A percentile compares a stretch with the other conserved stretches of the same genome.
Conservation (phyloP, 2,113 vertebrate genomes). For the cattle (Bos taurus) region ARS-UCD2.0 NC_037332.1:114424501-114425000, state of each 20-base stretch:
- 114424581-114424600: not conserved
- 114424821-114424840: not conserved
- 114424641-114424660: accelerated
- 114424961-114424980: not conserved
- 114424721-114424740: constrained; percentile 61
- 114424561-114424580: accelerated
- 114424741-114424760: constrained; percentile 39
- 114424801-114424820: not conserved
- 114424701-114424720: not conserved
- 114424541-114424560: accelerated
- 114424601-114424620: too few relatives aligned
- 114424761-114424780: not conserved
- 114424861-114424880: not conserved
- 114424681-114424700: not conserved
- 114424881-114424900: not conserved
- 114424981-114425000: not conserved
- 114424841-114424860: constrained; percentile 25
- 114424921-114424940: not conserved
- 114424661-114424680: not conserved
- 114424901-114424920: not conserved
- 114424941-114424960: not conserved
- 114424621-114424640: not conserved
- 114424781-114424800: not conserved
- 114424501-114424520: not conserved
- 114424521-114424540: accelerated